Evolutionary conservation across 1,140 invertebrate genomes (phyloP).

Genomic region (Drosophila quadrilineata): DNA sequence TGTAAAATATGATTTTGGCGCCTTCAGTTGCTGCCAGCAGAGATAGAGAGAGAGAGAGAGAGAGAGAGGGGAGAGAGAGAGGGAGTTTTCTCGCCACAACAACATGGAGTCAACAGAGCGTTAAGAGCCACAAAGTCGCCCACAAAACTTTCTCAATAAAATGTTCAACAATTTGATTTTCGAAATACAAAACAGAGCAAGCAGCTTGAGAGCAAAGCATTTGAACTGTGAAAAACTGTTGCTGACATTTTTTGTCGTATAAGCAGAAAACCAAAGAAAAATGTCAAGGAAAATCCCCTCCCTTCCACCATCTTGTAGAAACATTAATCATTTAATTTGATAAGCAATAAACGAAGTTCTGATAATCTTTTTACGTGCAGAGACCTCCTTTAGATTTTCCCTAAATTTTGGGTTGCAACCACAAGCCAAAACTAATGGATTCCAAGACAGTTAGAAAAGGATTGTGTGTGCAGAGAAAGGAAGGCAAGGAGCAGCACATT

Average conservation of each 20-base stretch:
- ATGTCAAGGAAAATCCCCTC: not conserved
- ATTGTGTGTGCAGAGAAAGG: not conserved
- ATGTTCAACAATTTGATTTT: conserved; percentile 56
- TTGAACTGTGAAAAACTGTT: conserved; percentile 59
- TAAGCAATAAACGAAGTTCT: conserved; percentile 70
- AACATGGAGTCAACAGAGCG: conserved; percentile 43
- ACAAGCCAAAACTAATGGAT: conserved; percentile 32
- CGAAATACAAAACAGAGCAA: conserved; percentile 27
- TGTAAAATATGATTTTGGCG: conserved; percentile 32
- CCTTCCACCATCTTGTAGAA: too few species aligned
- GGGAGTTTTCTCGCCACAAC: too few species aligned
- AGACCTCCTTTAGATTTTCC: conserved; percentile 4
- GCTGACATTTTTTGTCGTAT: conserved; percentile 57
- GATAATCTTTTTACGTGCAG: conserved; percentile 65
- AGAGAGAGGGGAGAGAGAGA: not conserved
- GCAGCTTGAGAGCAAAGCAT: conserved; percentile 14
- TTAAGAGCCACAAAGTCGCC: conserved; percentile 53
- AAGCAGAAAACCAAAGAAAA: conserved; percentile 11
- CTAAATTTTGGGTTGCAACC: conserved; percentile 11
- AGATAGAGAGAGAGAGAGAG: not conserved
- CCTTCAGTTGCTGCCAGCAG: conserved; percentile 20
- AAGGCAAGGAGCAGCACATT: conserved; percentile 1
- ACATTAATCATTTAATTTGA: conserved; percentile 79
- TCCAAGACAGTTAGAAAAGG: not conserved
- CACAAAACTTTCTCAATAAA: conserved; percentile 72